Evolutionary conservation across 2,113 vertebrate species (phyloP), one percentile per base, ranked within the genome.

Genomic region (Ptychochromis oligacanthus): DNA sequence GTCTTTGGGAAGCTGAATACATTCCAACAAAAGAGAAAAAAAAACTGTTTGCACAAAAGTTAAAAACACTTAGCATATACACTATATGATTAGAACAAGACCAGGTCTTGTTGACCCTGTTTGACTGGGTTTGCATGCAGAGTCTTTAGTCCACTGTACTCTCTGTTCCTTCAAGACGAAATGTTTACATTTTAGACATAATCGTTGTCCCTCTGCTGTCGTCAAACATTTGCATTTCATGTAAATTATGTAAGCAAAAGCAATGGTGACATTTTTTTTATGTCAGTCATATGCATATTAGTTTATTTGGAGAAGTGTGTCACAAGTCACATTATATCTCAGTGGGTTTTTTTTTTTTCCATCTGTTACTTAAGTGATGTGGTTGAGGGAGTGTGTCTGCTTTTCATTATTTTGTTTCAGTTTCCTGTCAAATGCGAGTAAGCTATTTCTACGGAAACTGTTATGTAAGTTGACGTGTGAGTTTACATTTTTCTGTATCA

Each of bases 401-500:
- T 24, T 28, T 59, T 55, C 77, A 5, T 28, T 4, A 4, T 7
- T 34, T 43, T 22, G 28, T 75, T 87, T 87, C 31, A 3, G 3
- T 87, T 92, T 91, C 88, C 81, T 84, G 77, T 80, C 14, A 87
- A 38, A 80, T 60, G 52, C 20, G 40, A 14, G 7, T 7, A 4
- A 80, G 11, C 12, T 20, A 20, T 59, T 89, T 89, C 49, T 70
- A 38, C 54, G 46, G 55, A 84, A 86, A 86, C 57, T 1, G 1
- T 4, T 2, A 7, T 13, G 15, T n/a, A n/a, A n/a, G n/a, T n/a
- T n/a, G n/a, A n/a, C n/a, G n/a, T 43, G 58, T 46, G 17, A 46
- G 8, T 82, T 52, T 54, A 5, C 1, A 0, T 20, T 13, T 79
- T 40, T 24, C n/a, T 24, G 24, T 55, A 17, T 26, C 65, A 31